A percentile compares a stretch with the other conserved stretches of the same genome.
phyloP scores from a whole-genome alignment of 2,113 vertebrate species.

The Megalops atlanticus region DNA sequence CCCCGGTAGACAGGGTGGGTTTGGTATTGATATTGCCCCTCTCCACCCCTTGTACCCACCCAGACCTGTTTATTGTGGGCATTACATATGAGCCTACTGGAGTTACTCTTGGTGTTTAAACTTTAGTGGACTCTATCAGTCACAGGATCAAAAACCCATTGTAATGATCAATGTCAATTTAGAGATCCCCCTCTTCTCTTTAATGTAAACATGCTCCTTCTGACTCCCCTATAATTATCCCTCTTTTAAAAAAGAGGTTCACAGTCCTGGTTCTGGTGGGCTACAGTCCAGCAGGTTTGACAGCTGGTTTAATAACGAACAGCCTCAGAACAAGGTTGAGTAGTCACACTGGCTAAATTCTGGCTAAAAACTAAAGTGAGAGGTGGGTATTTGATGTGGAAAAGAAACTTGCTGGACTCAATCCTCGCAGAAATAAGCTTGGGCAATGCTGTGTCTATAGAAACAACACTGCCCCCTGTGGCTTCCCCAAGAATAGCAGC shows the following conservation, averaged over 20 bases:
- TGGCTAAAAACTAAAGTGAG: not conserved
- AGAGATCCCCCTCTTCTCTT: not conserved
- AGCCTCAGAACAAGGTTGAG: not conserved
- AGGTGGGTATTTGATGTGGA: not conserved
- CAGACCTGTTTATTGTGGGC: not conserved
- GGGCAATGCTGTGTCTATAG: not conserved
- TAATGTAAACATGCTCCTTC: not conserved
- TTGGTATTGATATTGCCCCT: not conserved
- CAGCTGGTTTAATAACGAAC: not conserved
- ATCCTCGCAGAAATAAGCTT: not conserved
- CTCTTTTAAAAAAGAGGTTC: not conserved
- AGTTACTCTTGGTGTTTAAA: not conserved
- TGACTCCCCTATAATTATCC: not conserved
- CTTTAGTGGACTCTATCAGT: not conserved
- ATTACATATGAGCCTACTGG: not conserved
- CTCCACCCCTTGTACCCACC: not conserved
- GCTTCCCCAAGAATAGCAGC: not conserved
- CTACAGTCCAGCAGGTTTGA: not conserved
- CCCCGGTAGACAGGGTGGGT: not conserved
- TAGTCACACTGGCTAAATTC: not conserved
- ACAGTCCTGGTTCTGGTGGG: not conserved
- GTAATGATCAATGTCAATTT: not conserved
- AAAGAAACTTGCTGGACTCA: not conserved
- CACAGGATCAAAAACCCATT: not conserved
- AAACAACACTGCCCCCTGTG: slow-evolving; percentile 2